Evolutionary conservation across 2,888 invertebrate species (phyloP).

Genomic region (Latheticus oryzae): DNA sequence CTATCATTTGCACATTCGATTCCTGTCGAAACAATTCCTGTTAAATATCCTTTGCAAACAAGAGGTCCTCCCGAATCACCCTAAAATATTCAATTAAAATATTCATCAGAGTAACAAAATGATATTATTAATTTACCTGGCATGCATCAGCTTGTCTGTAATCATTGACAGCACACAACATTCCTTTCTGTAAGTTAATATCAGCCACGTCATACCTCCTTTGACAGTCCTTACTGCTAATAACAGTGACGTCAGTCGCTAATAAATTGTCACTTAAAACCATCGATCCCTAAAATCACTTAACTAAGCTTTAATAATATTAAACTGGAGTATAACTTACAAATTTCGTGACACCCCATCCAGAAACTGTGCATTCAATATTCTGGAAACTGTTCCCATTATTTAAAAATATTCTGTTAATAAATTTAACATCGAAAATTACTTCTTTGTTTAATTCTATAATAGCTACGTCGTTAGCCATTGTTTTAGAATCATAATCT

Average conservation of each 20-base stretch:
- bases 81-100: too few species aligned
- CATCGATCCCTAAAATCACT: neutral
- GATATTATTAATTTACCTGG: conserved; percentile 1
- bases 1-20: neutral
- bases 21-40: conserved; percentile 1
- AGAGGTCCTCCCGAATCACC: conserved; percentile 21
- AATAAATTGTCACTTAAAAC: neutral
- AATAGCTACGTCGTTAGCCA: conserved; percentile 53
- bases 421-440: too few species aligned
- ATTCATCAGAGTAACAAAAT: too few species aligned
- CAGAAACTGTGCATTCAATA: conserved; percentile 9
- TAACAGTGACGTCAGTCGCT: neutral
- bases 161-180: conserved; percentile 13
- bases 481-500: conserved; percentile 4
- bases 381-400: too few species aligned
- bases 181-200: neutral
- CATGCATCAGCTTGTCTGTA: neutral
- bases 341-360: conserved; percentile 13
- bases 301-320: neutral
- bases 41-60: neutral
- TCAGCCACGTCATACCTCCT: neutral
- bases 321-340: conserved; percentile 3
- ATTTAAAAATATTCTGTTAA: too few species aligned
- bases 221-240: neutral
- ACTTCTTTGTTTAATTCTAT: too few species aligned